Evolutionary conservation across 2,797 vertebrate genomes (phyloP).

Genomic region (Limnodromus scolopaceus): DNA sequence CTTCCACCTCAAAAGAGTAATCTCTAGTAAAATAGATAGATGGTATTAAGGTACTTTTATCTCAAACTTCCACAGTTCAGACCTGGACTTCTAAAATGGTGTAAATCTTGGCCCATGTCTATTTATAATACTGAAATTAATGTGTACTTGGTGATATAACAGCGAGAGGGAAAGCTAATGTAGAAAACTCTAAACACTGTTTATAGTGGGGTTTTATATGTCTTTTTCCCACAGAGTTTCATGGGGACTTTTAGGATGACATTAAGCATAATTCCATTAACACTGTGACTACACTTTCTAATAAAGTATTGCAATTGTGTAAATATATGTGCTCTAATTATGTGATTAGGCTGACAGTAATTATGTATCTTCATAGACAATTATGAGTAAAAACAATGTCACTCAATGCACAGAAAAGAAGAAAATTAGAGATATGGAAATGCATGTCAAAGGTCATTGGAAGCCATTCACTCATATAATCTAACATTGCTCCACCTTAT

Average conservation of each 20-base stretch:
- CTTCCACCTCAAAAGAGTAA: neutral
- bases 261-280: slow-evolving; percentile 33
- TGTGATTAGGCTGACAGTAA: slow-evolving; percentile 27
- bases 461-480: neutral
- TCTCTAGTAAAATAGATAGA: neutral
- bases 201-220: neutral
- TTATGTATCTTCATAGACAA: slow-evolving; percentile 25
- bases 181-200: neutral
- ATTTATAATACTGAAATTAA: neutral
- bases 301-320: slow-evolving; percentile 48
- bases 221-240: neutral
- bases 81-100: neutral
- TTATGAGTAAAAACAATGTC: slow-evolving; percentile 20
- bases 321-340: slow-evolving; percentile 46
- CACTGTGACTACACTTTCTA: neutral
- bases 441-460: neutral
- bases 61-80: neutral
- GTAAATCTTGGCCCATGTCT: neutral
- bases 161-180: neutral
- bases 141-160: neutral
- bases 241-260: neutral
- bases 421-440: neutral
- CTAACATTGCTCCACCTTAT: neutral
- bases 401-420: neutral
- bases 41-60: neutral